Evolutionary conservation across 2,113 vertebrate genomes (phyloP), one percentile per base, ranked within the genome.

Genomic region (Ophthalmotilapia sp.): DNA sequence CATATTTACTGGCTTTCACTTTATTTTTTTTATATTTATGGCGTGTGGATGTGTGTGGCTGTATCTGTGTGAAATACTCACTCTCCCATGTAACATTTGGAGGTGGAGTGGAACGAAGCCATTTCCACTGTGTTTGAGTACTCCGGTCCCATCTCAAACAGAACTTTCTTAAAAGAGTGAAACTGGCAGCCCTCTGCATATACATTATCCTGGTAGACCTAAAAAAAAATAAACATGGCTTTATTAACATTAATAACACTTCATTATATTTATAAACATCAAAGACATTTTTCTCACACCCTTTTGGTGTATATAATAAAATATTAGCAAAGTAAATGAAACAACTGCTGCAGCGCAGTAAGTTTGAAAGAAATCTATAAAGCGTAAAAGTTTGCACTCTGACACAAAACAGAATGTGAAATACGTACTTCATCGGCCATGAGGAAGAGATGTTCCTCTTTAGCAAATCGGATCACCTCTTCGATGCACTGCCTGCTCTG

Each of bases 31-130:
- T 65, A 38, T 13, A 38, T 65, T 38, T 38, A 68, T 21, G 65
- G 13, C 40, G 21, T 47, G 68, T 47, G 23, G 9, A 17, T 75
- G 68, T 75, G 14, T 26, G 21, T 31, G 4, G 6, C 23, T 0
- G 0, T 29, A 9, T 54, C 21, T 38, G 33, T 58, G 23, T 42
- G 8, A 7, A 56, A 9, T 9, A 96, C 98, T 96, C 91, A 99
- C 98, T 99, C 98, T 94, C 98, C 98, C 97, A 98, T 98, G 96
- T 97, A 99, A 91, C 98, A 98, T 90, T 99, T 99, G 85, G 98
- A 99, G 90, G 96, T 93, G 13, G 98, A 99, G 93, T 99, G 98
- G 95, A 98, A 98, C 31, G 98, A 98, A 29, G 97, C 98, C 83
- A 99, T 91, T 90, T 99, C 98, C 88, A 99, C 95, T 4, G 58